Percentiles rank a stretch among this genome's conserved stretches.
These are phyloP conservation scores for Crenuchus spilurus DNA, from an alignment of 2,797 vertebrate species.

Conservation along the genomic window DNA sequence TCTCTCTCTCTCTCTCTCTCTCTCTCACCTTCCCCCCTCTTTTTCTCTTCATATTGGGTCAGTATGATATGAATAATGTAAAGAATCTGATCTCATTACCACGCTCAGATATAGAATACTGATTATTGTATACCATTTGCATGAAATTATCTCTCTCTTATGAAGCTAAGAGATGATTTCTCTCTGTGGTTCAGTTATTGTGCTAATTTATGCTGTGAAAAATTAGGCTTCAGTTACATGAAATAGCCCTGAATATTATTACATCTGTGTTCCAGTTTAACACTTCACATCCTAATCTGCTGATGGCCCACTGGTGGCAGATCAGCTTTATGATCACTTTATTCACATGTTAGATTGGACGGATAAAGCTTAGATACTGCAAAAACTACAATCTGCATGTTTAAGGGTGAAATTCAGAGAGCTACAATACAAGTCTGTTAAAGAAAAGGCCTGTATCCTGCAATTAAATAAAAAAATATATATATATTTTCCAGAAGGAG, in stretches of 20 bases:
- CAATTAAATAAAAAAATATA: no score
- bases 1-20: neutral
- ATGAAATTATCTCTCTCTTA: slow-evolving; percentile 44
- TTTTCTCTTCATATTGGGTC: slow-evolving; percentile 46
- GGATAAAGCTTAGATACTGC: no score
- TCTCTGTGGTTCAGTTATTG: slow-evolving; percentile 32
- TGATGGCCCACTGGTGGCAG: slow-evolving; percentile 12
- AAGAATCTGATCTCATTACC: slow-evolving; percentile 47
- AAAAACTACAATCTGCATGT: no score
- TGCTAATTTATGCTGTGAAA: slow-evolving; percentile 41
- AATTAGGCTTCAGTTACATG: slow-evolving; percentile 39
- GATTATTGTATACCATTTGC: slow-evolving; percentile 55
- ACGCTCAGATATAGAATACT: slow-evolving; percentile 47
- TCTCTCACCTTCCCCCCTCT: slow-evolving; percentile 19
- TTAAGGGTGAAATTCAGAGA: no score
- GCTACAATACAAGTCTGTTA: no score
- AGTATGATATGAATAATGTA: slow-evolving; percentile 55
- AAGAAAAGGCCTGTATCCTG: no score
- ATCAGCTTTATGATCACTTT: slow-evolving; percentile 18
- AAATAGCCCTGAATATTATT: slow-evolving; percentile 24
- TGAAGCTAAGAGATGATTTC: slow-evolving; percentile 20
- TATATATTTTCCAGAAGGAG: no score
- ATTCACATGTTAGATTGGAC: no score
- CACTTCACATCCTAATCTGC: slow-evolving; percentile 26
- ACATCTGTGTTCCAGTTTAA: slow-evolving; percentile 31